Conservation (phyloP, 2,797 vertebrate genomes). For the Esox lucius region DNA sequence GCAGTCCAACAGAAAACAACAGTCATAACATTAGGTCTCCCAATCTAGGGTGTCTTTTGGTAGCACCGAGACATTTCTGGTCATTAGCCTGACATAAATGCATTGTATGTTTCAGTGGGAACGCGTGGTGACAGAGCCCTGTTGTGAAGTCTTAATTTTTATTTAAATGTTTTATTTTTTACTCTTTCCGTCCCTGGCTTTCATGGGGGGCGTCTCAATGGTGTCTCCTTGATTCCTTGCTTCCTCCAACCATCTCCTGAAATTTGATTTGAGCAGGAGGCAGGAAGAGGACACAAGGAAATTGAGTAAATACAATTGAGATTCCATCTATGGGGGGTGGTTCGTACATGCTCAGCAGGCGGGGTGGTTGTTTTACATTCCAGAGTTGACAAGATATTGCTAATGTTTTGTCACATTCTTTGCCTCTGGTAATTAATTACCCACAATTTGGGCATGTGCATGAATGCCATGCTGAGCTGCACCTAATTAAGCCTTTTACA, state of each 20-base stretch:
- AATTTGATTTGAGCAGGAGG: background rate
- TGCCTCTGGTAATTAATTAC: background rate
- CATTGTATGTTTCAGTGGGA: conserved; percentile 23
- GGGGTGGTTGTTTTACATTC: conserved; percentile 57
- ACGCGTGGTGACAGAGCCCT: conserved; percentile 62
- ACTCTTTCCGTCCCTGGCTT: conserved; percentile 23
- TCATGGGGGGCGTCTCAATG: background rate
- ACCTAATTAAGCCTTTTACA: background rate
- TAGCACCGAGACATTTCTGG: no score
- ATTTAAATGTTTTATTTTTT: no score
- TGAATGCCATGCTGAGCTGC: background rate
- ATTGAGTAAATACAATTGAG: background rate
- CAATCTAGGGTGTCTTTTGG: no score
- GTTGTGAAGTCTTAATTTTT: no score
- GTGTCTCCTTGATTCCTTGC: background rate
- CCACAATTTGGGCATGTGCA: conserved; percentile 1
- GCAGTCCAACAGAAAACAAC: no score
- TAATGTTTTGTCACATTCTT: background rate
- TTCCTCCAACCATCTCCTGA: background rate
- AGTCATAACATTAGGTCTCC: no score
- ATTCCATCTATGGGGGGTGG: conserved; percentile 38
- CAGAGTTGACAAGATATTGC: conserved; percentile 31
- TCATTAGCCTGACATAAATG: no score
- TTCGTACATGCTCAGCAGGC: conserved; percentile 56
- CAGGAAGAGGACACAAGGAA: background rate